These are phyloP conservation scores for Pseudomyrmex dendroicus DNA, from an alignment of 1,140 invertebrate species.

Conservation along the genomic window DNA sequence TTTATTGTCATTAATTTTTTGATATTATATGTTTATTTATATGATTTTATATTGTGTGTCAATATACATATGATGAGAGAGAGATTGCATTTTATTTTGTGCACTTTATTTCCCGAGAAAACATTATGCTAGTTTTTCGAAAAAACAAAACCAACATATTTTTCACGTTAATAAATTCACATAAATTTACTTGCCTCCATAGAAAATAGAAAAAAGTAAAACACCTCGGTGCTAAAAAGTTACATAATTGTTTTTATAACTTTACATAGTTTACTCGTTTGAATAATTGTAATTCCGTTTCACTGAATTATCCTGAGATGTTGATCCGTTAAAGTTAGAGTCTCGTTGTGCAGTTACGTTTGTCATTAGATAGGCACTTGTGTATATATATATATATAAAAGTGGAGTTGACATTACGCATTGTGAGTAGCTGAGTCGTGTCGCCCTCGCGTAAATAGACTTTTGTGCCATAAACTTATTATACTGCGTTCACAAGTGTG, in stretches of 20 bases:
- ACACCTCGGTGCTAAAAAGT: neutral
- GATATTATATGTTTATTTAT: too few relatives aligned
- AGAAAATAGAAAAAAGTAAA: neutral
- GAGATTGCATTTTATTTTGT: neutral
- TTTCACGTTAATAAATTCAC: too few relatives aligned
- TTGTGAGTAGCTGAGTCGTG: neutral
- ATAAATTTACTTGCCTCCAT: too few relatives aligned
- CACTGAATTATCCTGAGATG: neutral
- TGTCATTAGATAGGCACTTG: neutral
- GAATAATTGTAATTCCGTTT: neutral
- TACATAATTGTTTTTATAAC: neutral
- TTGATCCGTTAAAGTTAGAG: neutral
- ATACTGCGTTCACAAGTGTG: neutral
- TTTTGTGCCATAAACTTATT: neutral
- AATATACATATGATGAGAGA: too few relatives aligned
- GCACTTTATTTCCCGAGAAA: neutral
- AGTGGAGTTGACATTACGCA: neutral
- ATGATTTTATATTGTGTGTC: too few relatives aligned
- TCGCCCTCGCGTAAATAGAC: too few relatives aligned
- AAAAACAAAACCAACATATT: too few relatives aligned
- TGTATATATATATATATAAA: neutral
- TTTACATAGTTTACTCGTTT: neutral
- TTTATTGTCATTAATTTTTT: too few relatives aligned
- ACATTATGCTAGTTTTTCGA: neutral
- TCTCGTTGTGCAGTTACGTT: neutral